Evolutionary conservation across 64 coral and sea anemone genomes (phyloP).

Genomic region (Catalaphyllia jardinei): DNA sequence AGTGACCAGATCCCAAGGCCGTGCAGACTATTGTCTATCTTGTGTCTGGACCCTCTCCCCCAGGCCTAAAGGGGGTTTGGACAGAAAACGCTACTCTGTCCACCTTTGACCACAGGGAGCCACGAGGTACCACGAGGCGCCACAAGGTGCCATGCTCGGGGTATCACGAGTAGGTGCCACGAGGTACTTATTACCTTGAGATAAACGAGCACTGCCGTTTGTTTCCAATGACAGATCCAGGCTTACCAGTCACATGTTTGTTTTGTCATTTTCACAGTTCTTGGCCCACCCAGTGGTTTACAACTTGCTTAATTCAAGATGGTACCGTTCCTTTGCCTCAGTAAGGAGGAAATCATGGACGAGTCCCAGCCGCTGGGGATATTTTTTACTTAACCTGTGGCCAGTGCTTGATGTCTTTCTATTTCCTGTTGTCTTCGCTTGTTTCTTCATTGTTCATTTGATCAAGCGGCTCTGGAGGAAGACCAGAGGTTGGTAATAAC

Average conservation of each 20-base stretch:
- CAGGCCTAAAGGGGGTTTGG: too few relatives aligned
- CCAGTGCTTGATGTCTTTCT: neutral
- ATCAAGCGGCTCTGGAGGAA: neutral
- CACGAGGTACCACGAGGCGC: too few relatives aligned
- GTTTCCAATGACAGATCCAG: neutral
- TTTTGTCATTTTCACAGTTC: neutral
- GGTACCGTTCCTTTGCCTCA: neutral
- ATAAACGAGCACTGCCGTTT: too few relatives aligned
- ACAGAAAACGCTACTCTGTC: too few relatives aligned
- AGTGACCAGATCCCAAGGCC: too few relatives aligned
- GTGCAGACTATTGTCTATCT: too few relatives aligned
- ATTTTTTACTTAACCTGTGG: conserved; percentile 1
- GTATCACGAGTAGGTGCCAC: too few relatives aligned
- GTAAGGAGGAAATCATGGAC: neutral
- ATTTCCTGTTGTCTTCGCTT: neutral
- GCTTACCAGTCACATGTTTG: neutral
- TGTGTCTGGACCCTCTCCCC: too few relatives aligned
- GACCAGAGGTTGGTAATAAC: neutral
- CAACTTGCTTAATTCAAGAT: neutral
- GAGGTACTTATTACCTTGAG: too few relatives aligned
- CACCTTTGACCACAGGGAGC: too few relatives aligned
- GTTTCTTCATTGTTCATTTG: neutral
- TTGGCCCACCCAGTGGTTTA: conserved; percentile 6
- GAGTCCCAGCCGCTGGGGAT: neutral
- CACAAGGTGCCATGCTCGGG: too few relatives aligned